A percentile compares a stretch with the other conserved stretches of the same genome.
Conservation (phyloP, 2,113 vertebrate genomes). For the Crocuta crocuta region DNA sequence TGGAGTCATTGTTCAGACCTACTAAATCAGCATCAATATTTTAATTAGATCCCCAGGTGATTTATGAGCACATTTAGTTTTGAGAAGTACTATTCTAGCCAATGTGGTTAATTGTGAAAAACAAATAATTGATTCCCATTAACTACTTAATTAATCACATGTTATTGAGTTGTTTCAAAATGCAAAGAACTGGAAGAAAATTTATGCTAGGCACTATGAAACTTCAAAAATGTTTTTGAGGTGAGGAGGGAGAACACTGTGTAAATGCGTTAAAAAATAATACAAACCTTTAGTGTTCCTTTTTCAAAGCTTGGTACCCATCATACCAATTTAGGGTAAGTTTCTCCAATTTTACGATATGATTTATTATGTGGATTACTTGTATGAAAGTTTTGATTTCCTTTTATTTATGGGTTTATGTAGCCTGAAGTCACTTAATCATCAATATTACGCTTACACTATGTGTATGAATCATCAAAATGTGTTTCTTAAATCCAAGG, state of each 20-base stretch:
- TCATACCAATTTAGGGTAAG: not conserved
- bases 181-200: not conserved
- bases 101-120: not conserved
- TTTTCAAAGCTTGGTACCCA: not conserved
- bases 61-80: not conserved
- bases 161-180: slow-evolving; percentile 30
- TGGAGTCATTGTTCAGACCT: not conserved
- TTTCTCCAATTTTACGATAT: not conserved
- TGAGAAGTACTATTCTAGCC: not conserved
- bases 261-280: not conserved
- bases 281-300: not conserved
- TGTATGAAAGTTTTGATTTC: slow-evolving; percentile 37
- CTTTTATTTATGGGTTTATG: slow-evolving; percentile 48
- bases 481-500: slow-evolving; percentile 51
- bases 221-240: not conserved
- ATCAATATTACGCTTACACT: not conserved
- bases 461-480: slow-evolving; percentile 66
- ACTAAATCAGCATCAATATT: not conserved
- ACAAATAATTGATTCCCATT: not conserved
- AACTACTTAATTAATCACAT: not conserved
- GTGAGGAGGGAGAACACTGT: not conserved
- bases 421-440: not conserved
- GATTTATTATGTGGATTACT: slow-evolving; percentile 46
- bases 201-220: not conserved
- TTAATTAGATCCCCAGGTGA: not conserved